Base-by-base conservation (phyloP, 1,140 invertebrate genomes). In the Drosophila lini region DNA sequence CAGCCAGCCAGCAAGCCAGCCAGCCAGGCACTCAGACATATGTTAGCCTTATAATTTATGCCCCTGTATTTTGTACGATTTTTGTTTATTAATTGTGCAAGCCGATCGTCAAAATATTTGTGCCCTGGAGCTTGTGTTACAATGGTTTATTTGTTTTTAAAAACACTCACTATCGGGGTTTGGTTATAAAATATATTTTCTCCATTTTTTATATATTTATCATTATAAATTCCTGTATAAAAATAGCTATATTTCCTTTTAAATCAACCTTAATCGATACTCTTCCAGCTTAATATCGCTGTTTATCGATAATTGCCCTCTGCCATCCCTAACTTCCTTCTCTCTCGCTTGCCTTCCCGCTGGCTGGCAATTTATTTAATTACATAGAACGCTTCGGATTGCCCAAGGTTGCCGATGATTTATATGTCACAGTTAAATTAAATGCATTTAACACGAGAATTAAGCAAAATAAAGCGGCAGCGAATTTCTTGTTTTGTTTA, bases 41-140 rank as follows among this genome's bases (percentile, higher is more conserved):
- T 86, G 82, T 88, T 88, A 74, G 80, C 68, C 68, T 86, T 88
- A 86, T 86, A 86, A 86, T 86, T 86, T 86, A 86, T 86, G 77
- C 81, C 53, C 73, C 77, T 74, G 56, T 67, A 55, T 70, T 81
- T 75, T 74, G 76, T 84, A 78, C 65, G 71, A 88, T 80, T 88
- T 88, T 83, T 63, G 80, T 89, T 86, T 86, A 86, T 86, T 86
- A 86, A 86, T 86, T 89, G 83, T 81, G 52, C 56, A 65, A 64
- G 57, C 63, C 53, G 75, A 82, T 81, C 75, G 71, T 61, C 71
- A 75, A 79, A 73, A 75, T 69, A 59, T 59, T 71, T 83, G 36
- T 44, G 28, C 36, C 52, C 57, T 32, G 36, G 11, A 62, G 74
- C 61, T 42, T 15, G 32, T 36, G 25, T 67, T 41, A 58, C 28